Evolutionary conservation across 1,140 invertebrate species (phyloP).

Genomic region (Zaprionus tsacasi): DNA sequence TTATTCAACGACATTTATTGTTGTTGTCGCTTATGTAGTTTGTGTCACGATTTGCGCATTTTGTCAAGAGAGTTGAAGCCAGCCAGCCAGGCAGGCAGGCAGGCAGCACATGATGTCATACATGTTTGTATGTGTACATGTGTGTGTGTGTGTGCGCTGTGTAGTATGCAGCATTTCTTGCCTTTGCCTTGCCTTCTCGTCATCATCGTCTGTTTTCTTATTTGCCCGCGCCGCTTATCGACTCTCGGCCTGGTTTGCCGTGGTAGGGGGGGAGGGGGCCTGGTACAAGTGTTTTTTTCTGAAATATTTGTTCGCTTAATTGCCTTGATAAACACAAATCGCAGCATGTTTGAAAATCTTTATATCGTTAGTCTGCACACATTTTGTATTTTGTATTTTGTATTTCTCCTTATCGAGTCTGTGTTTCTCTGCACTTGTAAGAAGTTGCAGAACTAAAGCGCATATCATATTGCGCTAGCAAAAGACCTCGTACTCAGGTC

Average conservation of each 20-base stretch:
- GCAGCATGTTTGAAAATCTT: neutral
- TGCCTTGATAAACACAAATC: slow-evolving; percentile 18
- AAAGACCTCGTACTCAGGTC: neutral
- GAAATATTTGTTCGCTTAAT: slow-evolving; percentile 10
- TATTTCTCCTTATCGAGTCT: neutral
- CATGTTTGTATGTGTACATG: neutral
- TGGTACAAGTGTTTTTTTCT: neutral
- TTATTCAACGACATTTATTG: slow-evolving; percentile 69
- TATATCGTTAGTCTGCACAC: neutral
- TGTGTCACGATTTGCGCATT: slow-evolving; percentile 49
- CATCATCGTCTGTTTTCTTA: slow-evolving; percentile 1
- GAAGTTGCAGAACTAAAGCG: slow-evolving; percentile 5
- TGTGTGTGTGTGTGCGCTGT: neutral
- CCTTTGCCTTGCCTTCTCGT: neutral
- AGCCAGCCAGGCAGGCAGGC: no score
- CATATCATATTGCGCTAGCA: neutral
- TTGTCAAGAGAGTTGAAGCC: slow-evolving; percentile 41
- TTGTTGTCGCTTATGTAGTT: slow-evolving; percentile 55
- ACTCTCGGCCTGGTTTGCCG: neutral
- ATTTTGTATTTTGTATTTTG: neutral
- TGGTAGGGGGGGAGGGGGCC: neutral
- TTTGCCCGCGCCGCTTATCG: slow-evolving; percentile 30
- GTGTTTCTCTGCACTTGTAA: slow-evolving; percentile 4
- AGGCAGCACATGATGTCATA: slow-evolving; percentile 53
- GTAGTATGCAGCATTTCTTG: slow-evolving; percentile 54